These are phyloP conservation scores for Nemotelus nigrinus DNA, from an alignment of 2,888 invertebrate genomes.

Conservation along the genomic window DNA sequence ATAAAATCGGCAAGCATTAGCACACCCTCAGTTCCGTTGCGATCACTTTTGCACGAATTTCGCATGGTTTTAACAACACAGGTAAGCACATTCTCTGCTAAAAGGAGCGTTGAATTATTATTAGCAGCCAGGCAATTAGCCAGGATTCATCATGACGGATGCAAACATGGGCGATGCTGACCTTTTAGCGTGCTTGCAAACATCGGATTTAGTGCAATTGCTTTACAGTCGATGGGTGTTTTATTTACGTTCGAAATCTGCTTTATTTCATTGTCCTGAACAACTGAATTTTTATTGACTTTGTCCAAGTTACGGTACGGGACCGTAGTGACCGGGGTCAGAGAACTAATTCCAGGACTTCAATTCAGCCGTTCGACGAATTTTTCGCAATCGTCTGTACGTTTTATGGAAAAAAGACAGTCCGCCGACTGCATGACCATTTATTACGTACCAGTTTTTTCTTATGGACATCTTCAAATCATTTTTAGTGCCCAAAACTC, in stretches of 20 bases:
- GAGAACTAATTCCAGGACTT: background rate
- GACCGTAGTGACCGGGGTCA: conserved; percentile 2
- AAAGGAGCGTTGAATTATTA: conserved; percentile 28
- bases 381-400: conserved; percentile 9
- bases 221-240: conserved; percentile 39
- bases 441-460: conserved; percentile 16
- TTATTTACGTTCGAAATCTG: conserved; percentile 45
- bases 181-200: conserved; percentile 40
- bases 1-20: conserved; percentile 4
- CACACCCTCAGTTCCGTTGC: background rate
- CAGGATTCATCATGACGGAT: conserved; percentile 36
- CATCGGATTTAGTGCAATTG: conserved; percentile 39
- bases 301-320: conserved; percentile 4
- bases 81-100: background rate
- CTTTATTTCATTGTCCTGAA: conserved; percentile 25
- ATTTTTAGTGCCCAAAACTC: conserved; percentile 6
- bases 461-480: background rate
- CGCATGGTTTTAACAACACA: background rate
- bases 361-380: conserved; percentile 31
- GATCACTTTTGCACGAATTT: conserved; percentile 10
- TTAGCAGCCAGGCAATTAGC: conserved; percentile 23
- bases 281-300: conserved; percentile 29
- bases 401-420: conserved; percentile 15
- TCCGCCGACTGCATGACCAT: background rate
- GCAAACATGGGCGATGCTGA: conserved; percentile 36